phyloP scores from a whole-genome alignment of 2,888 invertebrate genomes.

The Lithophane semibrunnea region DNA sequence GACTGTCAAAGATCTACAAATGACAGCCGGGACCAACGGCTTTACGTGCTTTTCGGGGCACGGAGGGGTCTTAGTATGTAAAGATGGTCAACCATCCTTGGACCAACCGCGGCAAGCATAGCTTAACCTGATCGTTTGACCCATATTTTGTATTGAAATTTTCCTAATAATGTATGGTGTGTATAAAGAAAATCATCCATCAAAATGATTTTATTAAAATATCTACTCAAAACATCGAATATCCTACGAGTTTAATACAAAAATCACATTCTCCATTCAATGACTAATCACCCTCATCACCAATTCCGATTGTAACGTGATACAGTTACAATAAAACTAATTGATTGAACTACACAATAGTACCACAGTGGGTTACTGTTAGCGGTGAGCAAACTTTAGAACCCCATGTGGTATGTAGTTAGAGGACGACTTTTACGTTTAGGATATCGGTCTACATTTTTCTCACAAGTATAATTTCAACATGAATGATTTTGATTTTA shows the following conservation, averaged over 20 bases:
- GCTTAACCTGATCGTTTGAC: no score
- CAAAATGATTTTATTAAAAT: no score
- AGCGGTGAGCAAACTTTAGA: slow-evolving; percentile 3
- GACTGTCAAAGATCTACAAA: no score
- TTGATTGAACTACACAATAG: slow-evolving; percentile 43
- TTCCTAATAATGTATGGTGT: neutral
- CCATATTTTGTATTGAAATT: neutral
- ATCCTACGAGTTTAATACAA: neutral
- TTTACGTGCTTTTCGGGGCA: no score
- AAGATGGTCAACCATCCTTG: no score
- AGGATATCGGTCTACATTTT: neutral
- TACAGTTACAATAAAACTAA: slow-evolving; percentile 44
- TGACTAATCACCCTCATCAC: slow-evolving; percentile 32
- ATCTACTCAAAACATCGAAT: neutral
- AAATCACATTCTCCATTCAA: slow-evolving; percentile 3
- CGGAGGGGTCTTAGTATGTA: no score
- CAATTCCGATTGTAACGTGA: slow-evolving; percentile 48
- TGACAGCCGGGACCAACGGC: no score
- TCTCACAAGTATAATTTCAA: neutral
- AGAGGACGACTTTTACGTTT: neutral
- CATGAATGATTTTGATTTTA: neutral
- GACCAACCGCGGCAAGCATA: no score
- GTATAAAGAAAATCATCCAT: no score
- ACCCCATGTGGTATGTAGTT: slow-evolving; percentile 21
- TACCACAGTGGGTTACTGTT: slow-evolving; percentile 21